These are phyloP conservation scores for Hapalemur alaotrensis DNA, from an alignment of 2,797 vertebrate species.

Conservation along the genomic window DNA sequence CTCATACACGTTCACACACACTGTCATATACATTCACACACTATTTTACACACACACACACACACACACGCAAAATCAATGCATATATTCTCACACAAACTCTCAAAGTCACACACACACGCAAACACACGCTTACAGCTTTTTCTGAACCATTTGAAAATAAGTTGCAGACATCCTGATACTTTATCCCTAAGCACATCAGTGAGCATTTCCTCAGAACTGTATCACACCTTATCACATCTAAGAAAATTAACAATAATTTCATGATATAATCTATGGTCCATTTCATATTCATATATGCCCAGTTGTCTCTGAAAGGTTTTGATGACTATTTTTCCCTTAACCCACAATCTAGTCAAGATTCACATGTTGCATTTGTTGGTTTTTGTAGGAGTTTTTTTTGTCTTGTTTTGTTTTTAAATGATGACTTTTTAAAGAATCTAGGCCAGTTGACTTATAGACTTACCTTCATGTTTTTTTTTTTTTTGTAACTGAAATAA, in stretches of 20 bases:
- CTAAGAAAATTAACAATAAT: neutral
- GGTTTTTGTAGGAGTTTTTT: neutral
- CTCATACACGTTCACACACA: neutral
- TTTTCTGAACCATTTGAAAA: neutral
- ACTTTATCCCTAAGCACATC: neutral
- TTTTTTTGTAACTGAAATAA: neutral
- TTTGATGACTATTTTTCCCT: neutral
- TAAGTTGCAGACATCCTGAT: neutral
- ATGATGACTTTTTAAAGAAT: neutral
- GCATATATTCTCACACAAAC: neutral
- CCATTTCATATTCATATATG: neutral
- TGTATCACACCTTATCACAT: neutral
- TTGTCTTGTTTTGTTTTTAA: neutral
- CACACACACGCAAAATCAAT: rapidly evolving
- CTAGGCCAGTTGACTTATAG: neutral
- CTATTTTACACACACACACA: too few species aligned
- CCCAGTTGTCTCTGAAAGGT: neutral
- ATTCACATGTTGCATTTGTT: neutral
- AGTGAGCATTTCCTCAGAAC: neutral
- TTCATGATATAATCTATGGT: neutral
- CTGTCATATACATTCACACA: neutral
- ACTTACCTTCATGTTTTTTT: neutral
- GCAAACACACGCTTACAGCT: neutral
- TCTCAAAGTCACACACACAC: too few species aligned
- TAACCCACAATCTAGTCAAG: neutral